Conservation (phyloP, 2,113 vertebrate genomes). For the Actinemys pallida region DNA sequence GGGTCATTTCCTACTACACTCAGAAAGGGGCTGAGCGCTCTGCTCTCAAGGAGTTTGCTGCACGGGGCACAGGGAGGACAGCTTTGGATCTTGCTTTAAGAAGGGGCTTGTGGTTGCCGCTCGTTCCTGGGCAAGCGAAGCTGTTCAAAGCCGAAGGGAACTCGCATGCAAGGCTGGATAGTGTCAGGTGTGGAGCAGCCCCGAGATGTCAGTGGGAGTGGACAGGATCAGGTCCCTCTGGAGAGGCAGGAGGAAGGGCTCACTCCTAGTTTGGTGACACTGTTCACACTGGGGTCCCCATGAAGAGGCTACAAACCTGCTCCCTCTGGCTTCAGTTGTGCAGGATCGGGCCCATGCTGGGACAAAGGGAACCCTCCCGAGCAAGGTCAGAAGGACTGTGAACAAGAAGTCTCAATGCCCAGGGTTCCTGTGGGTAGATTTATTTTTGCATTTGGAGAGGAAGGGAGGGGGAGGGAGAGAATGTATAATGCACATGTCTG, state of each 20-base stretch:
- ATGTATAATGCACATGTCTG: not conserved
- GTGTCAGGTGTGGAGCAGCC: not conserved
- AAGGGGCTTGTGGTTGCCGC: not conserved
- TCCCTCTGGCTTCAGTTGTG: rapidly evolving
- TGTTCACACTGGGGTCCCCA: not conserved
- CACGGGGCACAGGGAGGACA: not conserved
- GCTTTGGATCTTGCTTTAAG: not conserved
- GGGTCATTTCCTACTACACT: not conserved
- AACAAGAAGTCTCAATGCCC: not conserved
- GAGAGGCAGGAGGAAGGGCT: not conserved
- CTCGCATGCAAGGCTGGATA: not conserved
- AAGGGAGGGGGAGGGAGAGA: no score
- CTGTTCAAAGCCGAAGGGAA: not conserved
- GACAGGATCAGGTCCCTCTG: not conserved
- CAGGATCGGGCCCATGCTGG: rapidly evolving
- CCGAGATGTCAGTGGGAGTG: not conserved
- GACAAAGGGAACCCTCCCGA: not conserved
- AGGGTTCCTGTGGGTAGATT: not conserved
- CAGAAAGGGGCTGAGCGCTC: not conserved
- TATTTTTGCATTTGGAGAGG: not conserved
- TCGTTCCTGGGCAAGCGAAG: not conserved
- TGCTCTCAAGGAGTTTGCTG: not conserved
- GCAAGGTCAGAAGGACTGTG: not conserved
- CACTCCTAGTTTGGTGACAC: not conserved
- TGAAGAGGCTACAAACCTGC: not conserved